Base-by-base conservation (phyloP, 2,888 invertebrate genomes). In the Pandemis corylana region DNA sequence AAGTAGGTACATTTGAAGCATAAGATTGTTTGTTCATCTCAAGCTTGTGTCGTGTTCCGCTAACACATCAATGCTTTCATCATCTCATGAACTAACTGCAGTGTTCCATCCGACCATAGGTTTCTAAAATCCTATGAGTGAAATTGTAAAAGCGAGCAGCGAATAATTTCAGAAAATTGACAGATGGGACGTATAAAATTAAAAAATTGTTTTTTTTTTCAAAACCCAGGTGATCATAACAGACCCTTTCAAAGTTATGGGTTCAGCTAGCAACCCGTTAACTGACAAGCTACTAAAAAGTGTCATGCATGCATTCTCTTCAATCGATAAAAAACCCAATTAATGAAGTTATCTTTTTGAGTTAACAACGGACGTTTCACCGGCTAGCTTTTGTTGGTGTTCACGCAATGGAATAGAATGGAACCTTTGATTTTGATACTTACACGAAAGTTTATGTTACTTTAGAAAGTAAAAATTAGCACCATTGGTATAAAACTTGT, bases 21-120 rank as follows among this genome's bases (percentile, higher is more conserved):
- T 73, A 66, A 67, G 53, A 69, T 69, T 49, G 59, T 77, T 69
- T 49, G 59, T 77, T 83, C 82, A 84, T 84, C 78, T 83, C 78
- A 76, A 84, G 90, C 90, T 89, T 89, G 80, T 89, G 87, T 90
- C 87, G 86, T 90, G 88, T 88, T 85, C 79, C 81, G 90, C 91
- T 90, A 89, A 89, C 87, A 91, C 87, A 88, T 86, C 68, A 83
- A 83, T 78, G 90, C 90, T 89, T 82, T 85, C 82, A 83, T 88
- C 85, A 90, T 88, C 81, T 83, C 84, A 87, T 79, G 68, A 80
- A 80, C 76, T 81, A 77, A 82, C 80, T 78, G 77, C 78, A 77
- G 78, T 78, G 78, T 73, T 79, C 69, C 75, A 67, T 79, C 72
- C 78, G 78, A 68, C 72, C 75, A 67, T 70, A 46, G n/a, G 12